phyloP scores from a whole-genome alignment of 2,113 vertebrate genomes.

The Atractosteus spatula region DNA sequence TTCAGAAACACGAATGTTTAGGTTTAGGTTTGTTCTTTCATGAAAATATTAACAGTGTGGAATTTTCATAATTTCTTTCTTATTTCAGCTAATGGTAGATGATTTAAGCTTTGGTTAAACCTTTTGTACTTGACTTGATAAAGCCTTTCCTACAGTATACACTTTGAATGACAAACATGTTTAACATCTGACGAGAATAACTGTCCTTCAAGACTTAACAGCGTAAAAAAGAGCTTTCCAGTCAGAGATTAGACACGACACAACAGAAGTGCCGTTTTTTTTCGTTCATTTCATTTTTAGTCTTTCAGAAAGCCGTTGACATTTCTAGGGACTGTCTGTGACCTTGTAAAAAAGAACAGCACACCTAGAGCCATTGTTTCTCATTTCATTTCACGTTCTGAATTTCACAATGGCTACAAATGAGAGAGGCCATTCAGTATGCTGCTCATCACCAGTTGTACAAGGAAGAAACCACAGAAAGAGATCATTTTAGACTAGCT shows the following conservation, averaged over 20 bases:
- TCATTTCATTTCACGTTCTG: background rate
- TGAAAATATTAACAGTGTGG: too few relatives aligned
- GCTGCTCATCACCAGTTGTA: too few relatives aligned
- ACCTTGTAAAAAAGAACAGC: slow-evolving; percentile 29
- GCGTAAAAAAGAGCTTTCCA: slow-evolving; percentile 32
- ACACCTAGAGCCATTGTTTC: background rate
- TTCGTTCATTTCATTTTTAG: slow-evolving; percentile 30
- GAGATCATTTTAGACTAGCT: too few relatives aligned
- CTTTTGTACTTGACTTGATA: slow-evolving; percentile 25
- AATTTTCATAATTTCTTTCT: slow-evolving; percentile 36
- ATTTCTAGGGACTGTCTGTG: slow-evolving; percentile 32
- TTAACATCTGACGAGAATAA: slow-evolving; percentile 22
- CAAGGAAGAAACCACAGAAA: too few relatives aligned
- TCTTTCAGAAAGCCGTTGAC: slow-evolving; percentile 13
- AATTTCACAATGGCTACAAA: slow-evolving; percentile 29
- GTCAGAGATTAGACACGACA: slow-evolving; percentile 24
- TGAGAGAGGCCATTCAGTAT: background rate
- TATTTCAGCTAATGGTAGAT: slow-evolving; percentile 34
- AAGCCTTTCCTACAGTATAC: slow-evolving; percentile 8
- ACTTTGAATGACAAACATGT: slow-evolving; percentile 26
- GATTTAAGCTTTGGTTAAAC: slow-evolving; percentile 39
- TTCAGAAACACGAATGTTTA: background rate
- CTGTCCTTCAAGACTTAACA: slow-evolving; percentile 14
- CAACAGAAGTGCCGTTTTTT: background rate
- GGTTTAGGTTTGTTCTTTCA: background rate